Base-by-base conservation (phyloP, 2,113 vertebrate genomes). In the Microcebus jonahi region DNA sequence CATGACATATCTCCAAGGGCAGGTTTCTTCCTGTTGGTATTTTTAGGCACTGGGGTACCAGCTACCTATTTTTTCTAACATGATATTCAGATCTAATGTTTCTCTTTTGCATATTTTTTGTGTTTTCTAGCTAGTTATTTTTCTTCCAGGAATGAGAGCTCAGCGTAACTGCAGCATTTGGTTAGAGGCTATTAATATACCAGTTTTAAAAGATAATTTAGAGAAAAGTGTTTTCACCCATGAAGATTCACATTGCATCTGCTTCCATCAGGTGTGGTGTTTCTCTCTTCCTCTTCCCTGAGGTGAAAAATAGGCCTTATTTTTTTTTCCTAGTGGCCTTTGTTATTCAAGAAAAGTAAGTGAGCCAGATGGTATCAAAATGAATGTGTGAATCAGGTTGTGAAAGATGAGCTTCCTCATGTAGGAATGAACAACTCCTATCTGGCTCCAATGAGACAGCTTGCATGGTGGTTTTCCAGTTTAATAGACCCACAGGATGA, bases 151-250 rank as follows among this genome's bases (percentile, higher is more conserved):
- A 86, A 45, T 57, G 34, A 70, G 23, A 91, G 25, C 15, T 77
- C 29, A 63, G 17, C 20, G 27, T 59, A 57, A 92, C 10, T 61
- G 9, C 15, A 88, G 20, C 59, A 57, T 75, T 48, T 76, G 25
- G 8, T 63, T 92, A 89, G 15, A 65, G 39, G 34, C 11, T 96
- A 76, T 70, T 82, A 34, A 39, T 48, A 82, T 34, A 36, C 4
- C 31, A n/a, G 4, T 45, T 17, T 50, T 89, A 81, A 67, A 80
- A 76, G 25, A n/a, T n/a, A 53, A 57, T 90, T 25, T 91, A 93
- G 8, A 79, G 12, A 70, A 36, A 39, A 79, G 36, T 71, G 1
- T 77, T 94, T 81, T 5, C 3, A 36, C 18, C 14, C 27, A 3
- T 86, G 10, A 94, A 90, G 55, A 50, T 63, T 95, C 57, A 68